Conservation (phyloP, 30 jellyfish, hydroid and myxozoan genomes). For the Cassiopea andromeda region DNA sequence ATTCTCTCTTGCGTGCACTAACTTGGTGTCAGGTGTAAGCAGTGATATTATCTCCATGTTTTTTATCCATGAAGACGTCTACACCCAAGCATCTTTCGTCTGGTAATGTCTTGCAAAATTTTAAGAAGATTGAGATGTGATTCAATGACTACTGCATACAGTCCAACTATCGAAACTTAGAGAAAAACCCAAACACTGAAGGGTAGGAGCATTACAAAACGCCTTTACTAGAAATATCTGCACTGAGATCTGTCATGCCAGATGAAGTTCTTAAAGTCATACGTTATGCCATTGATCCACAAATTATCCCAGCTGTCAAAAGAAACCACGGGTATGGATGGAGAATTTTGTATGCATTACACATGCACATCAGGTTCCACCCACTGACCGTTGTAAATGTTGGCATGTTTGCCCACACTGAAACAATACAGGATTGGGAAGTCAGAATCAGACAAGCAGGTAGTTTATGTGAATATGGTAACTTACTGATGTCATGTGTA, state of each 20-base stretch:
- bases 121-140: background rate
- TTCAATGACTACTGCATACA: background rate
- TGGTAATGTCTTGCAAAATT: background rate
- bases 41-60: background rate
- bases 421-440: background rate
- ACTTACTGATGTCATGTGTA: background rate
- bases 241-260: background rate
- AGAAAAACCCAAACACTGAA: background rate
- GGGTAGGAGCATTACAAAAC: background rate
- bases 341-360: background rate
- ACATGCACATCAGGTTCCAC: background rate
- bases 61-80: background rate
- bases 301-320: background rate
- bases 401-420: background rate
- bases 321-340: background rate
- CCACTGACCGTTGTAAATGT: background rate
- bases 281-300: no score
- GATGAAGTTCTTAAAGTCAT: background rate
- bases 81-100: background rate
- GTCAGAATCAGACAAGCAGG: background rate
- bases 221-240: background rate
- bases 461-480: background rate
- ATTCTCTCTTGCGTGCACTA: no score
- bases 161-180: background rate
- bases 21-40: background rate